These are phyloP conservation scores for Eudasyphora cyanicolor DNA, from an alignment of 2,888 invertebrate genomes.

Conservation along the genomic window DNA sequence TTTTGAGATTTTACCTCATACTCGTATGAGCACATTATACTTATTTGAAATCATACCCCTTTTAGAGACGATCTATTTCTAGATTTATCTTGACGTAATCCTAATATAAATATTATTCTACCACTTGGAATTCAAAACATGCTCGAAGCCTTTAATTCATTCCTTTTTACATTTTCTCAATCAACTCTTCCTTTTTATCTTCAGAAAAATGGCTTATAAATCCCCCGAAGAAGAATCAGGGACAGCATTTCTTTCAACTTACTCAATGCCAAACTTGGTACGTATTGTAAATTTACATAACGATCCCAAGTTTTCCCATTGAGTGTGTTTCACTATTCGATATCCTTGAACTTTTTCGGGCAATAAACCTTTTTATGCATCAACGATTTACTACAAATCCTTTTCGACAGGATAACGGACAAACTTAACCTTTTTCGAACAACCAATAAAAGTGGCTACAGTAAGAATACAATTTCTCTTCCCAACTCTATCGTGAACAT, in stretches of 20 bases:
- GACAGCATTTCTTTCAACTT: not conserved
- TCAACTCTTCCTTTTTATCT: not conserved
- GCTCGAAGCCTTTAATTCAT: not conserved
- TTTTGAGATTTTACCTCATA: no score
- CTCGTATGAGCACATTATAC: no score
- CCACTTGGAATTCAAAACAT: not conserved
- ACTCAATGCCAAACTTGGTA: not conserved
- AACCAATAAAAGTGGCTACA: slow-evolving; percentile 3
- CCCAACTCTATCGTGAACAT: slow-evolving; percentile 71
- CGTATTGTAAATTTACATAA: slow-evolving; percentile 3
- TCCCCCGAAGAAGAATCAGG: not conserved
- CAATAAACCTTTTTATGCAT: slow-evolving; percentile 63
- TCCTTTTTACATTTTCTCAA: not conserved
- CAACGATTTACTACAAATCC: slow-evolving; percentile 52
- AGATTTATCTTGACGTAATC: not conserved
- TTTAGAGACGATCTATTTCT: not conserved
- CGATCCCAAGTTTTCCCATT: not conserved
- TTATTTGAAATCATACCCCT: not conserved
- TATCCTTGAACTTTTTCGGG: slow-evolving; percentile 17
- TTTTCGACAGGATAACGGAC: not conserved
- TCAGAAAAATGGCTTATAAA: not conserved
- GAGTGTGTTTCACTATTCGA: not conserved
- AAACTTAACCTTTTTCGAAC: not conserved
- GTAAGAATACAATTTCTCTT: slow-evolving; percentile 16
- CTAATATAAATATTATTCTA: not conserved